These are phyloP conservation scores for Anthopleura xanthogrammica DNA, from an alignment of 92 coral and sea anemone species.

Conservation along the genomic window DNA sequence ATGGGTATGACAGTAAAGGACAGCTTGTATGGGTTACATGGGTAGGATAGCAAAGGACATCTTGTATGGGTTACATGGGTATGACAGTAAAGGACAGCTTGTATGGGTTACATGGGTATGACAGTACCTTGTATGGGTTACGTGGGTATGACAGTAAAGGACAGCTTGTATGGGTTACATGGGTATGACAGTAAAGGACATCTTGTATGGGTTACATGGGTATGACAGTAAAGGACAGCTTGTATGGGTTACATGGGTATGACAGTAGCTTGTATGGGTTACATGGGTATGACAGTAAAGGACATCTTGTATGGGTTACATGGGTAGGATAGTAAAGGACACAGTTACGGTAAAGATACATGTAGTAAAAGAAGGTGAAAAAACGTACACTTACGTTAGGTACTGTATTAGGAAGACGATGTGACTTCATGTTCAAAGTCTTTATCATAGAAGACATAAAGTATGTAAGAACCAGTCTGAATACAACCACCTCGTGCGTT, in stretches of 20 bases:
- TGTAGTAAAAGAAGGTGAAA: constrained; percentile 1
- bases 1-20: too few relatives aligned
- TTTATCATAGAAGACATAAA: constrained; percentile 17
- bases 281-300: background rate
- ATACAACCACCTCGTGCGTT: background rate
- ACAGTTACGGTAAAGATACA: background rate
- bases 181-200: too few relatives aligned
- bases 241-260: background rate
- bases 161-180: background rate
- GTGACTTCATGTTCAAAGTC: constrained; percentile 37
- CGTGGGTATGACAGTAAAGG: background rate
- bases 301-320: background rate
- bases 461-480: background rate
- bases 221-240: background rate
- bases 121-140: too few relatives aligned
- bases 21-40: too few relatives aligned
- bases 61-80: background rate
- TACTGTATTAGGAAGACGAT: constrained; percentile 16
- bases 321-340: background rate
- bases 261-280: background rate
- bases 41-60: background rate
- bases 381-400: constrained; percentile 10
- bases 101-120: too few relatives aligned
- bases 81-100: background rate
- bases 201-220: too few relatives aligned